A percentile compares a stretch with the other conserved stretches of the same genome.
These are phyloP conservation scores for Palythoa grandiflora DNA, from an alignment of 92 coral and sea anemone genomes.

Conservation along the genomic window DNA sequence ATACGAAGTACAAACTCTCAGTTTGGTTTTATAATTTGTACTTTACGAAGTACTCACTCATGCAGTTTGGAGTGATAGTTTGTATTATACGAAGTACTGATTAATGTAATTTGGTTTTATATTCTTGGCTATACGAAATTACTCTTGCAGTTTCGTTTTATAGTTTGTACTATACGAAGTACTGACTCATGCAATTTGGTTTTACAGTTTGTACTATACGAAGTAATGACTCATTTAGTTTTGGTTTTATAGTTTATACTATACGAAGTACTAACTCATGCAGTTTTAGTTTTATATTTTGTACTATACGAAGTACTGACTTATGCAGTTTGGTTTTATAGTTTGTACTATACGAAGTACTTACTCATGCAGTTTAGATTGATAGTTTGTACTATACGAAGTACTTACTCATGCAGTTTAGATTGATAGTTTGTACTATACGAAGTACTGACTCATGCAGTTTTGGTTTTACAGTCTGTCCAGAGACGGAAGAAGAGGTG, in stretches of 20 bases:
- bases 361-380: background rate
- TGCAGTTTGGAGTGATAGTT: no score
- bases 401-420: no score
- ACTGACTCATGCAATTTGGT: background rate
- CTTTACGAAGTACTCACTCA: no score
- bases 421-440: background rate
- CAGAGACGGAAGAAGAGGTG: conserved; percentile 86
- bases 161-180: background rate
- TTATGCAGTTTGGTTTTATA: background rate
- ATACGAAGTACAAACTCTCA: background rate
- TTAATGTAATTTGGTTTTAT: no score
- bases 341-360: background rate
- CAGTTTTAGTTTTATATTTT: no score
- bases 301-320: background rate
- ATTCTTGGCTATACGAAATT: background rate
- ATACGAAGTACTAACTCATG: no score
- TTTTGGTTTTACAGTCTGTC: conserved; percentile 63
- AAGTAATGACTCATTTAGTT: no score
- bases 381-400: background rate
- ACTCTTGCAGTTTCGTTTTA: no score
- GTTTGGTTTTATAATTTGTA: background rate
- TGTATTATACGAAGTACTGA: no score
- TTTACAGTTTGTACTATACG: background rate
- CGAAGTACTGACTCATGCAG: background rate
- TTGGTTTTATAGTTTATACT: no score